Evolutionary conservation across 2,888 invertebrate species (phyloP), one percentile per base, ranked within the genome.

Genomic region (Arrhopalites spinosus): DNA sequence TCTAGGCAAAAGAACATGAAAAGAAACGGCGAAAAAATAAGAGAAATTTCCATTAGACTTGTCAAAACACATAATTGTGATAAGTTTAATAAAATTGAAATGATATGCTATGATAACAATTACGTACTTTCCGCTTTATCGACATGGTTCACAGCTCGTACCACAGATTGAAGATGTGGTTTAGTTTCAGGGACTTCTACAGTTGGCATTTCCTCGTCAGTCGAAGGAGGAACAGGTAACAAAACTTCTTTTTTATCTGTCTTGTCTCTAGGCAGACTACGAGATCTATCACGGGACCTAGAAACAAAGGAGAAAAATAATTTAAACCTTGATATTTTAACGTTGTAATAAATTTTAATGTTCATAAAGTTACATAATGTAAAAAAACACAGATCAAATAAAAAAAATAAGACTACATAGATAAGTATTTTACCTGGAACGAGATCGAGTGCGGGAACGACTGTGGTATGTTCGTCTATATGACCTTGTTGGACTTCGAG

Each of bases 381-480:
- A n/a, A n/a, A n/a, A n/a, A n/a, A n/a, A n/a, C n/a, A n/a, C n/a
- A n/a, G n/a, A n/a, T n/a, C n/a, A n/a, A n/a, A n/a, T n/a, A n/a
- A n/a, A n/a, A n/a, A n/a, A n/a, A n/a, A n/a, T n/a, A n/a, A n/a
- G n/a, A n/a, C n/a, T n/a, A n/a, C n/a, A n/a, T n/a, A n/a, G n/a
- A n/a, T n/a, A n/a, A n/a, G n/a, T n/a, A n/a, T n/a, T n/a, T n/a
- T n/a, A n/a, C n/a, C n/a, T n/a, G 20, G 81, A 78, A 25, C 81
- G 77, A 53, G 81, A 80, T 61, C 80, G 78, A 27, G 81, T 79
- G 59, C 80, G 77, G 70, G 81, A 80, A 64, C 81, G 69, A 68
- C 80, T 81, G 67, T 72, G 80, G 50, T 73, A 77, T 30, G 80
- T 76, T 64, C 81, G 78, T 11, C 74, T 67, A 53, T 80, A 82